Conservation (phyloP, 1,140 invertebrate species). For the Pseudomyrmex flavicornis region DNA sequence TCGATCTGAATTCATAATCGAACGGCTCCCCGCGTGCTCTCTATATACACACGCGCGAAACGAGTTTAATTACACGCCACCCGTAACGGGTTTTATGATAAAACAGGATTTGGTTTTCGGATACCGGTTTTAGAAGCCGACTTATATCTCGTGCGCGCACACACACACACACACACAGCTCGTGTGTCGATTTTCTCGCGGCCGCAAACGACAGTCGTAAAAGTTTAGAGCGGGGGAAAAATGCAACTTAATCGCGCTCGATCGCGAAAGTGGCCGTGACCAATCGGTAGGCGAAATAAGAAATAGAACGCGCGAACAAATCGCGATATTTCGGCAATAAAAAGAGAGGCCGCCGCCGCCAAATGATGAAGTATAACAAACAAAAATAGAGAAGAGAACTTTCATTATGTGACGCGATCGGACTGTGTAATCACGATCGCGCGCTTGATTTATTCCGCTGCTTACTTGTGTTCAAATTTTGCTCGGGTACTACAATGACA, state of each 20-base stretch:
- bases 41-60: slow-evolving; percentile 6
- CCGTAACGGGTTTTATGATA: slow-evolving; percentile 57
- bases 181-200: neutral
- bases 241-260: slow-evolving; percentile 1
- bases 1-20: slow-evolving; percentile 61
- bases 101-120: slow-evolving; percentile 59
- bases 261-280: slow-evolving; percentile 24
- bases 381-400: too few species aligned
- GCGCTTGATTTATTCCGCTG: too few species aligned
- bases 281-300: neutral
- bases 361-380: too few species aligned
- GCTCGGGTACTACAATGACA: too few species aligned
- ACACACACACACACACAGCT: neutral
- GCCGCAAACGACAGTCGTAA: neutral
- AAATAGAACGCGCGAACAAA: too few species aligned
- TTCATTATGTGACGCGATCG: too few species aligned
- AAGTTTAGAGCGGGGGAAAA: neutral
- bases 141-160: slow-evolving; percentile 8
- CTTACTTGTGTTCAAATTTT: too few species aligned
- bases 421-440: too few species aligned
- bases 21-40: neutral
- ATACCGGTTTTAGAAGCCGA: slow-evolving; percentile 46
- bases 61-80: slow-evolving; percentile 64
- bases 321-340: too few species aligned
- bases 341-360: too few species aligned